phyloP scores from a whole-genome alignment of 2,113 vertebrate genomes.

The Carollia perspicillata region DNA sequence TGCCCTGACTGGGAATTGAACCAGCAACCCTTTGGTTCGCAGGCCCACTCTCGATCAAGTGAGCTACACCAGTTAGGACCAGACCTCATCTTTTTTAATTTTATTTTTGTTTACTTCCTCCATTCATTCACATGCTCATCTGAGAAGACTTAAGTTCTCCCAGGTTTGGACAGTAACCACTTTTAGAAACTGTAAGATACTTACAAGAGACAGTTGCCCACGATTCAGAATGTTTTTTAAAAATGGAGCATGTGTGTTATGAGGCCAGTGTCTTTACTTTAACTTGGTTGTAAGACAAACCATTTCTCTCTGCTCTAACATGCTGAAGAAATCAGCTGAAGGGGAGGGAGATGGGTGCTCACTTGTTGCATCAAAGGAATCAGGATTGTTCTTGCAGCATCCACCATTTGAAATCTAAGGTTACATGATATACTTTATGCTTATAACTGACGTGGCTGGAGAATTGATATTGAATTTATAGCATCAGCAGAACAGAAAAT shows the following conservation, averaged over 20 bases:
- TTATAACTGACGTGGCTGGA: constrained; percentile 91
- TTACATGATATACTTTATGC: constrained; percentile 86
- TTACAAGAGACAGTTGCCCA: constrained; percentile 88
- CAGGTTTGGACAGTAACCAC: constrained; percentile 90
- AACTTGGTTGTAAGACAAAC: too few species aligned
- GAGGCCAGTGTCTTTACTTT: too few species aligned
- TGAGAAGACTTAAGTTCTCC: constrained; percentile 89
- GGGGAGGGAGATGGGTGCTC: constrained; percentile 78
- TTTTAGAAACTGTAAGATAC: constrained; percentile 91
- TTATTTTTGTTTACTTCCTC: constrained; percentile 87
- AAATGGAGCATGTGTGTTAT: constrained; percentile 46
- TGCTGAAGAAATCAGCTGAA: too few species aligned
- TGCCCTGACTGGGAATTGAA: too few species aligned
- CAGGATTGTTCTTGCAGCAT: constrained; percentile 83
- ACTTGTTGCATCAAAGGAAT: constrained; percentile 81
- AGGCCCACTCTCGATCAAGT: too few species aligned
- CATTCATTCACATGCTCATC: constrained; percentile 92
- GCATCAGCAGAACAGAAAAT: constrained; percentile 94
- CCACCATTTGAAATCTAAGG: constrained; percentile 88
- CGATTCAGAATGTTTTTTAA: constrained; percentile 86
- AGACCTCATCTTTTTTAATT: constrained; percentile 82
- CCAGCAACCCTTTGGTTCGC: too few species aligned
- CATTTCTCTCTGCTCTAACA: too few species aligned
- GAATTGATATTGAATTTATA: constrained; percentile 90
- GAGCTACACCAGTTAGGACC: too few species aligned